These are phyloP conservation scores for Drosophila subpulchrella DNA, from an alignment of 1,140 invertebrate genomes.

Conservation along the genomic window DNA sequence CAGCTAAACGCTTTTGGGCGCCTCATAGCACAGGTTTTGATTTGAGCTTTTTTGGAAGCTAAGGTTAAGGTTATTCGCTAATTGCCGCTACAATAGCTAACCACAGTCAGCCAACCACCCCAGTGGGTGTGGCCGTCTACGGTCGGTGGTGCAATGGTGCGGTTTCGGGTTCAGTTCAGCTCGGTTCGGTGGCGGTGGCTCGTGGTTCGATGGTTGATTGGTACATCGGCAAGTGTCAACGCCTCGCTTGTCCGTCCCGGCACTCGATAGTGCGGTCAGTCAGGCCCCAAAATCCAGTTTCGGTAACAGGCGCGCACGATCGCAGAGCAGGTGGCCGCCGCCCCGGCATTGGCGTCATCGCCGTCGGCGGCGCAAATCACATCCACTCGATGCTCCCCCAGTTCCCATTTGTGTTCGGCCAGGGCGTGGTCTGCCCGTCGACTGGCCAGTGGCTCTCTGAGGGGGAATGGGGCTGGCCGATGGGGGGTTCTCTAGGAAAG, in stretches of 20 bases:
- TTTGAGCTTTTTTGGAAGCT: slow-evolving; percentile 85
- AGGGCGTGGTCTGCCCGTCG: slow-evolving; percentile 52
- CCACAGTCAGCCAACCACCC: slow-evolving; percentile 53
- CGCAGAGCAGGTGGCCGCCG: slow-evolving; percentile 47
- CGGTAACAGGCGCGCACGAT: slow-evolving; percentile 79
- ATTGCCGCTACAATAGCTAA: slow-evolving; percentile 58
- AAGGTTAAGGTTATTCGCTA: slow-evolving; percentile 84
- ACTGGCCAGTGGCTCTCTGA: slow-evolving; percentile 41
- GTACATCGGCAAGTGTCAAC: slow-evolving; percentile 52
- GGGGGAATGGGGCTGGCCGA: neutral
- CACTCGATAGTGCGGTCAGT: slow-evolving; percentile 80
- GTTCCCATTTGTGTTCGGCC: slow-evolving; percentile 35
- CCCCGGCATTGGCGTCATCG: slow-evolving; percentile 39
- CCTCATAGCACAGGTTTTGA: slow-evolving; percentile 83
- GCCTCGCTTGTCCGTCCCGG: slow-evolving; percentile 72
- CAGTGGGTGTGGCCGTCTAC: slow-evolving; percentile 14
- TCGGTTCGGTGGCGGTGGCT: neutral
- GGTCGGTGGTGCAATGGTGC: slow-evolving; percentile 20
- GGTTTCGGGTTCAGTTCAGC: neutral
- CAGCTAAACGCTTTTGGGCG: slow-evolving; percentile 71
- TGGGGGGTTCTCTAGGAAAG: neutral
- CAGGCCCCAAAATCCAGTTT: slow-evolving; percentile 84
- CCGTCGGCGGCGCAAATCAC: slow-evolving; percentile 55
- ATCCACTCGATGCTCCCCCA: slow-evolving; percentile 4
- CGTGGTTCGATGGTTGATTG: slow-evolving; percentile 49